Evolutionary conservation across 2,888 invertebrate species (phyloP), one percentile per base, ranked within the genome.

Genomic region (Cynaeus angustus): DNA sequence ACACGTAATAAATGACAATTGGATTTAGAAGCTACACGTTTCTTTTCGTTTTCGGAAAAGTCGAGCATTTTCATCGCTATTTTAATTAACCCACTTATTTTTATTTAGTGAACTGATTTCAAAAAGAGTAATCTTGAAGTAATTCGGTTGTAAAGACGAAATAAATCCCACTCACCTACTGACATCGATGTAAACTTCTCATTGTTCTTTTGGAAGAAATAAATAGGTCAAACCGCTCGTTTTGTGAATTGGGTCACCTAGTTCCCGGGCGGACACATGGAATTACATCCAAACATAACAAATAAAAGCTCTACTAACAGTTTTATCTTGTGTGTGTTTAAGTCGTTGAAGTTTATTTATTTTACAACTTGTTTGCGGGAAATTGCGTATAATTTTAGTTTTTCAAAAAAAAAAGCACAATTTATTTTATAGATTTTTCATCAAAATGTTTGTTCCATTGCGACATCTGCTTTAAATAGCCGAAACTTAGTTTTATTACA

Each of bases 171-270:
- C 59, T 59, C 45, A 59, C 59, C 59, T 59, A 46, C 59, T 46
- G 33, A 26, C 48, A 62, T 38, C 28, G 46, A 59, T 46, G 61
- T 21, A 50, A 16, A 7, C 50, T 37, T 16, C 33, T 21, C 62
- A 62, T 64, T 53, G 53, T 65, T 65, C 45, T 55, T 55, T 48
- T 37, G 43, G 45, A 13, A 14, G 30, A 33, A 28, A 50, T 66
- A 65, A 73, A 71, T 71, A 50, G 73, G 73, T 73, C 73, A 73
- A 65, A 55, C 66, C 28, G 68, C 45, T 62, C 70, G 66, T 68
- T 68, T 62, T 50, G 65, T 53, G 55, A 74, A 74, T 70, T 72
- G 46, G 74, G 74, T 74, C 50, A 74, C 74, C 74, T 53, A 74
- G 64, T 72, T 74, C 72, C 65, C 65, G 70, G 71, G 70, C 70